Evolutionary conservation across 2,888 invertebrate genomes (phyloP).

Genomic region (Acrobasis repandana): DNA sequence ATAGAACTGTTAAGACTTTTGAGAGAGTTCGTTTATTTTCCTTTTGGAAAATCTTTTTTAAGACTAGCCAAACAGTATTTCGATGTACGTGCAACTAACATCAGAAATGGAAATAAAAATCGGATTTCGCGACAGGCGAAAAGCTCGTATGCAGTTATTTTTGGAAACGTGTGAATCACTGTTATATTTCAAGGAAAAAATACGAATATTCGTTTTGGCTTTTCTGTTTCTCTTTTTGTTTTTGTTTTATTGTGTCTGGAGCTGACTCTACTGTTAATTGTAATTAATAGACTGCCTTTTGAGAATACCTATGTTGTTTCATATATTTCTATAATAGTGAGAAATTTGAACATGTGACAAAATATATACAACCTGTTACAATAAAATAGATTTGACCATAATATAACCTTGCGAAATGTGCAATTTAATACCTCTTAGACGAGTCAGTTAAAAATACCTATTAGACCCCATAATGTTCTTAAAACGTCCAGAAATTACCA

Average conservation of each 20-base stretch:
- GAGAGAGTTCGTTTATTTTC: no score
- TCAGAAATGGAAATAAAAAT: slow-evolving; percentile 8
- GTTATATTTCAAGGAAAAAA: slow-evolving; percentile 13
- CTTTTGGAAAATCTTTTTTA: background rate
- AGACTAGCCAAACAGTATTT: background rate
- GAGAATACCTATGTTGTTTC: no score
- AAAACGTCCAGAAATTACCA: background rate
- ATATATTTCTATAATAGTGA: no score
- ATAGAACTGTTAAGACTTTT: no score
- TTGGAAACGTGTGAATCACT: slow-evolving; percentile 8
- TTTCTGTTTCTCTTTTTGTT: background rate
- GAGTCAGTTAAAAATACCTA: no score
- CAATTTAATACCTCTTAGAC: no score
- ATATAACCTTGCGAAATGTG: background rate
- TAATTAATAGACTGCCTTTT: background rate
- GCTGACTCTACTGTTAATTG: background rate
- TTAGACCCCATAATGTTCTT: background rate
- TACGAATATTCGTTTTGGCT: background rate
- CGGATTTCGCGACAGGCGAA: slow-evolving; percentile 1
- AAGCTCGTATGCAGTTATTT: slow-evolving; percentile 7
- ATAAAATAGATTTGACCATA: no score
- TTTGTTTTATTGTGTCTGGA: background rate
- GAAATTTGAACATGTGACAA: no score
- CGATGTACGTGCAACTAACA: background rate
- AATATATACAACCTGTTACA: no score